Conservation (phyloP, 2,888 invertebrate species). For the Andrena minutula region DNA sequence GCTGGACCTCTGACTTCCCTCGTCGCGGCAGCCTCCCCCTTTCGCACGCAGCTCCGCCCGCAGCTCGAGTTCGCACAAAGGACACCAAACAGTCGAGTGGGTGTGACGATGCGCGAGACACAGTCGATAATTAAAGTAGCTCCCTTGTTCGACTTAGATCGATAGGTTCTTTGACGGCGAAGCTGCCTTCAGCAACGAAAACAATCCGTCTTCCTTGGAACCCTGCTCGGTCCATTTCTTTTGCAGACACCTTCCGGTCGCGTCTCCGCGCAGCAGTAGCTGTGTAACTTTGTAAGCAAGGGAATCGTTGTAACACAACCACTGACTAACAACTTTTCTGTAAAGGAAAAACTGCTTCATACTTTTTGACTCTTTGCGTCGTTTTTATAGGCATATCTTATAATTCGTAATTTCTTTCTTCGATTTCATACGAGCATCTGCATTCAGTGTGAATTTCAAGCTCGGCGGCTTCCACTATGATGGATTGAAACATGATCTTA, state of each 20-base stretch:
- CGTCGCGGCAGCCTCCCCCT: conserved; percentile 2
- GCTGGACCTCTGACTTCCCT: conserved; percentile 49
- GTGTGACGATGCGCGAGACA: conserved; percentile 71
- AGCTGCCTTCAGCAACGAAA: conserved; percentile 64
- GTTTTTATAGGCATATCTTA: no score
- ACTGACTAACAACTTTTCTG: no score
- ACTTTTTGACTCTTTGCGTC: no score
- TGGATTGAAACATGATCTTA: not conserved
- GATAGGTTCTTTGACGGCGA: conserved; percentile 77
- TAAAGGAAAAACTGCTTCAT: no score
- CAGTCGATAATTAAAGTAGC: conserved; percentile 80
- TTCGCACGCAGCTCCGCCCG: conserved; percentile 57
- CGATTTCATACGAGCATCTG: not conserved
- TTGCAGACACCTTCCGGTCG: conserved; percentile 7
- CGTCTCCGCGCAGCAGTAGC: no score
- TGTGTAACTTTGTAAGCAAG: no score
- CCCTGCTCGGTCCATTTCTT: conserved; percentile 48
- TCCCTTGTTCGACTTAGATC: conserved; percentile 80
- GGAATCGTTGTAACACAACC: not conserved
- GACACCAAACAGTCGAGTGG: conserved; percentile 69
- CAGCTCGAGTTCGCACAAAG: conserved; percentile 69
- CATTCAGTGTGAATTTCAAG: not conserved
- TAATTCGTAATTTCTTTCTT: no score
- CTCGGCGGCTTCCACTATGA: not conserved
- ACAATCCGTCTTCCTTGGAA: conserved; percentile 62